phyloP scores from a whole-genome alignment of 2,797 vertebrate genomes.

The Sparus aurata region DNA sequence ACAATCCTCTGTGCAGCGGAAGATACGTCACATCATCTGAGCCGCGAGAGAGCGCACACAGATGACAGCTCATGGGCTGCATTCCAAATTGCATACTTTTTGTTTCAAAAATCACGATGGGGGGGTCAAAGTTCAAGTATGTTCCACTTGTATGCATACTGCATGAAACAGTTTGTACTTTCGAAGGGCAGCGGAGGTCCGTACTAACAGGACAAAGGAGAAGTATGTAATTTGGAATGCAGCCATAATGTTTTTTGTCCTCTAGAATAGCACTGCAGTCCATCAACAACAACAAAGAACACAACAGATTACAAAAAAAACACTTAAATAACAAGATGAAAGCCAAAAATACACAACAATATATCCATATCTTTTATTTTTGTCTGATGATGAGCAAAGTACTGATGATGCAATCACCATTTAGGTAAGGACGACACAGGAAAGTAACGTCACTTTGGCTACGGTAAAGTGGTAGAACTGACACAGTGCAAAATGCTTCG shows the following conservation, averaged over 20 bases:
- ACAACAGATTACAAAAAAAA: not conserved
- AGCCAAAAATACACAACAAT: slow-evolving; percentile 53
- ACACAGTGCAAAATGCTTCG: slow-evolving; percentile 78
- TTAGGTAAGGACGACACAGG: slow-evolving; percentile 65
- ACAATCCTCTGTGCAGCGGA: too few species aligned
- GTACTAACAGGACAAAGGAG: too few species aligned
- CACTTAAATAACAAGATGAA: slow-evolving; percentile 12
- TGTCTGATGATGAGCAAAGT: slow-evolving; percentile 66
- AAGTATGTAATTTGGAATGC: too few species aligned
- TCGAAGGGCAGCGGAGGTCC: too few species aligned
- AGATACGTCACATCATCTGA: too few species aligned
- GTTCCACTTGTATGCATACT: too few species aligned
- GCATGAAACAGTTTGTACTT: too few species aligned
- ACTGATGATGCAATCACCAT: slow-evolving; percentile 69
- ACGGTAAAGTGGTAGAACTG: slow-evolving; percentile 70
- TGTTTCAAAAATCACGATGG: too few species aligned
- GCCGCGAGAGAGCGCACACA: too few species aligned
- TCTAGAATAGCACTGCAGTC: not conserved
- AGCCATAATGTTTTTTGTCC: not conserved
- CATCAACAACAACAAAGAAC: not conserved
- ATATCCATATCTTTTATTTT: slow-evolving; percentile 77
- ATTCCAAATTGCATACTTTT: too few species aligned
- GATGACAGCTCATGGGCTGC: too few species aligned
- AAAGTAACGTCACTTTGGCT: slow-evolving; percentile 74
- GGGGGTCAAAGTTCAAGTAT: too few species aligned